These are phyloP conservation scores for Grus americana DNA, from an alignment of 2,113 vertebrate genomes.

Conservation along the genomic window DNA sequence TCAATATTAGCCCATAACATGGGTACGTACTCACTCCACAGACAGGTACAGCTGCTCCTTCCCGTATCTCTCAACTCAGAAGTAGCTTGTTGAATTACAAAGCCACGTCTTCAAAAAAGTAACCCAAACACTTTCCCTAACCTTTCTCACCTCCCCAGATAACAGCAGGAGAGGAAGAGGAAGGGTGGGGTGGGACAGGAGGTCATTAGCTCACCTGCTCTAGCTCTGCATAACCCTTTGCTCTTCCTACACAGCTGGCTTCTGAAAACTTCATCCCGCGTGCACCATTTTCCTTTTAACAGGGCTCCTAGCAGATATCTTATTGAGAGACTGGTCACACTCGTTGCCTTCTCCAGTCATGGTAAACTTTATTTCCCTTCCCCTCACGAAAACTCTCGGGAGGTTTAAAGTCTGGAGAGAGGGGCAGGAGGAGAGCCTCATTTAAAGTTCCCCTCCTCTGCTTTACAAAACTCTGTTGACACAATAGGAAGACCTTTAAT, in stretches of 20 bases:
- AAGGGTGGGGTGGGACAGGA: neutral
- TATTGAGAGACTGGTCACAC: neutral
- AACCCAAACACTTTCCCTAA: neutral
- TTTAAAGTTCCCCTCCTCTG: neutral
- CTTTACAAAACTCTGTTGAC: neutral
- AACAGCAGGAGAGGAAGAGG: neutral
- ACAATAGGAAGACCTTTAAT: neutral
- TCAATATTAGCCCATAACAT: neutral
- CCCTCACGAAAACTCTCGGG: neutral
- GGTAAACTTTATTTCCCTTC: neutral
- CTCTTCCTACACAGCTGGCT: neutral
- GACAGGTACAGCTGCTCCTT: neutral
- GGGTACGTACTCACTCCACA: neutral
- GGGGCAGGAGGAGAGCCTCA: neutral
- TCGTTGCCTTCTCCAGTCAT: neutral
- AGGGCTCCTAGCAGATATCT: neutral
- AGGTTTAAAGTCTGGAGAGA: neutral
- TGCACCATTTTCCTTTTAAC: neutral
- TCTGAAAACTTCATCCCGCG: neutral
- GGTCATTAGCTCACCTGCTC: neutral
- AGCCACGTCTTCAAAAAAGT: neutral
- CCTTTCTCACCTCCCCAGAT: neutral
- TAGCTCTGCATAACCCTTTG: neutral
- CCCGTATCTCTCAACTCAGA: neutral
- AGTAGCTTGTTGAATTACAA: neutral